phyloP scores from a whole-genome alignment of 2,888 invertebrate species.

The Alloplasta piceator region DNA sequence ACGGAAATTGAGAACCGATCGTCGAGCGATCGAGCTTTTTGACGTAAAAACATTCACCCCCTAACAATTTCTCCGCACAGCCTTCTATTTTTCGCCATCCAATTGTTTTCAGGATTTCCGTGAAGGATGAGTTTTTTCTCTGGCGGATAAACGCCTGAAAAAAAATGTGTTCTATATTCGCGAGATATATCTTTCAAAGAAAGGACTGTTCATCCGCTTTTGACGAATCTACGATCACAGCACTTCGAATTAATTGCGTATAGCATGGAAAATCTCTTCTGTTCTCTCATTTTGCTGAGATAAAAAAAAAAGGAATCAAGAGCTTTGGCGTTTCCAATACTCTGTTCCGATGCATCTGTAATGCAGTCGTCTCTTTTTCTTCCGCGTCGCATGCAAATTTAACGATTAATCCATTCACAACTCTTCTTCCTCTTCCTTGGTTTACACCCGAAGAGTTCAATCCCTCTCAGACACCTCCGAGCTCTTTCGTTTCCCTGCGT shows the following conservation, averaged over 20 bases:
- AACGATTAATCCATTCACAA: conserved; percentile 40
- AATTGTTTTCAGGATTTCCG: conserved; percentile 24
- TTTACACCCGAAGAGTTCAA: conserved; percentile 27
- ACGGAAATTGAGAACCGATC: conserved; percentile 50
- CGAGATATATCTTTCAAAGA: background rate
- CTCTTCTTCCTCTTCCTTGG: conserved; percentile 23
- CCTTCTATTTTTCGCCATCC: background rate
- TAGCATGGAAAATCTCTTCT: too few species aligned
- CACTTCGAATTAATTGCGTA: background rate
- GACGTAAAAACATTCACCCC: background rate
- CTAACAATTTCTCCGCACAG: background rate
- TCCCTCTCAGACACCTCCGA: conserved; percentile 12
- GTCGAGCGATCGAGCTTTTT: conserved; percentile 27
- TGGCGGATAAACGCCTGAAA: background rate
- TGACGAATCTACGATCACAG: background rate
- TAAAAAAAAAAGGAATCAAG: background rate
- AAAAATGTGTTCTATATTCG: background rate
- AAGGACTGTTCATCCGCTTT: background rate
- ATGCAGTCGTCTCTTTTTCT: background rate
- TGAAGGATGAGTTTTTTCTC: background rate
- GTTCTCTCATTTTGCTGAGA: background rate
- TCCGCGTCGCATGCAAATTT: conserved; percentile 40
- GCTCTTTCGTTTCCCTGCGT: background rate
- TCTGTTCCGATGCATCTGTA: background rate
- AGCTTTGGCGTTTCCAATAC: background rate